These are phyloP conservation scores for Bombyx mandarina DNA, from an alignment of 1,140 invertebrate genomes.

Conservation along the genomic window DNA sequence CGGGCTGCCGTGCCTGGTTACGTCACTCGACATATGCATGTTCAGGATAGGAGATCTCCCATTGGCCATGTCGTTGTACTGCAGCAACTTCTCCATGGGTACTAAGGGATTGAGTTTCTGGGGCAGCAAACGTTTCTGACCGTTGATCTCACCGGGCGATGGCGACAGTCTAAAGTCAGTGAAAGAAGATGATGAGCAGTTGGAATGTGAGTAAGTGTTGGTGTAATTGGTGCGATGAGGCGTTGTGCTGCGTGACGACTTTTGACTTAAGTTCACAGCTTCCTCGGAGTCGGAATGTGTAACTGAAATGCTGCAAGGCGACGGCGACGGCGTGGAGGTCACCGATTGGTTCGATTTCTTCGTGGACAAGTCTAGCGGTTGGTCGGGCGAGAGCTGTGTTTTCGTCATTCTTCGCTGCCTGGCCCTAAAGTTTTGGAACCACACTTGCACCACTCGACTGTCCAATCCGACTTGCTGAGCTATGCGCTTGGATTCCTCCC, in stretches of 20 bases:
- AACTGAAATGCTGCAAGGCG: conserved; percentile 72
- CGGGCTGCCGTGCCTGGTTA: conserved; percentile 73
- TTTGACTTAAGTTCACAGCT: conserved; percentile 80
- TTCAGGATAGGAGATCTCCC: conserved; percentile 71
- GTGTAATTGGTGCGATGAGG: conserved; percentile 66
- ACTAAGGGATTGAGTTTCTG: conserved; percentile 50
- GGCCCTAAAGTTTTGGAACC: conserved; percentile 98
- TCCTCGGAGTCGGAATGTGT: conserved; percentile 77
- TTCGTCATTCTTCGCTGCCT: conserved; percentile 83
- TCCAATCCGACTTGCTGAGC: conserved; percentile 91
- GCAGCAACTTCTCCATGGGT: conserved; percentile 76
- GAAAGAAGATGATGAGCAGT: conserved; percentile 67
- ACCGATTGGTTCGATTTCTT: conserved; percentile 76
- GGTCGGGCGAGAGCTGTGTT: conserved; percentile 73
- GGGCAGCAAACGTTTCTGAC: conserved; percentile 40
- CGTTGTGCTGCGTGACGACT: conserved; percentile 76
- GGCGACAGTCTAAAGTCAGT: conserved; percentile 66
- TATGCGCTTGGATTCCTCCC: conserved; percentile 92
- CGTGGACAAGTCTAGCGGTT: conserved; percentile 90
- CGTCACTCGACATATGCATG: conserved; percentile 59
- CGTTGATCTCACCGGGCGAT: conserved; percentile 66
- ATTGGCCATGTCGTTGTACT: conserved; percentile 72
- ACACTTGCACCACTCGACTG: conserved; percentile 94
- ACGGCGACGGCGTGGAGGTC: conserved; percentile 73
- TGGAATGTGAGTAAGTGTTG: conserved; percentile 69